Evolutionary conservation across 1,140 invertebrate species (phyloP).

Genomic region (Drosophila malerkotliana): DNA sequence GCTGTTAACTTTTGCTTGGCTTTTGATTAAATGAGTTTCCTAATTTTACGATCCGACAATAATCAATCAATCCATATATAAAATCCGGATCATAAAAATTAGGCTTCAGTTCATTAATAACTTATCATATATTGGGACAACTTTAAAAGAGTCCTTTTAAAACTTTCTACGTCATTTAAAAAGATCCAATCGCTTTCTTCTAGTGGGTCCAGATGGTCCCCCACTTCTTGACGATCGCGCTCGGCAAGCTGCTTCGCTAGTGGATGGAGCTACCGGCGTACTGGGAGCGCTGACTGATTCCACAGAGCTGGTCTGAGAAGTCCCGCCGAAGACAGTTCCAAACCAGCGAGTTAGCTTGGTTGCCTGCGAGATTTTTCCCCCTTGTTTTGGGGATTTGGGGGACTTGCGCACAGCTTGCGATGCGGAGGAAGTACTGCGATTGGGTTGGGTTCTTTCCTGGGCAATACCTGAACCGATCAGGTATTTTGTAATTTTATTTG

Average conservation of each 20-base stretch:
- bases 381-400: conserved; percentile 46
- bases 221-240: conserved; percentile 49
- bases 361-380: conserved; percentile 53
- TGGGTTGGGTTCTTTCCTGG: conserved; percentile 41
- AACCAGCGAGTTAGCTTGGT: conserved; percentile 81
- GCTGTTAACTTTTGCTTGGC: conserved; percentile 26
- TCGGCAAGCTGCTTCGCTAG: conserved; percentile 24
- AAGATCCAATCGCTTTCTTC: conserved; percentile 64
- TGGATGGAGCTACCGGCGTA: conserved; percentile 45
- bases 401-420: conserved; percentile 58
- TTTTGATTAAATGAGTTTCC: conserved; percentile 14
- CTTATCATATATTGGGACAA: conserved; percentile 32
- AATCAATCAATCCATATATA: too few relatives aligned
- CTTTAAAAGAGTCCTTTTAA: conserved; percentile 40
- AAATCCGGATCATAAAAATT: not conserved
- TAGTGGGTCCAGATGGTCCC: conserved; percentile 32
- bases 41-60: not conserved
- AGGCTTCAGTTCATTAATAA: too few relatives aligned
- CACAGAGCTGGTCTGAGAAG: conserved; percentile 25
- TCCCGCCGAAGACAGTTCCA: conserved; percentile 27
- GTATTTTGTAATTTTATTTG: conserved; percentile 82
- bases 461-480: conserved; percentile 57
- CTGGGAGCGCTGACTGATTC: conserved; percentile 54
- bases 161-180: conserved; percentile 41
- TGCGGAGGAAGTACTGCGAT: conserved; percentile 9